Percentiles rank a stretch among this genome's conserved stretches.
Conservation (phyloP, 53 echinoderm and acorn worm species). For the Crossaster papposus region DNA sequence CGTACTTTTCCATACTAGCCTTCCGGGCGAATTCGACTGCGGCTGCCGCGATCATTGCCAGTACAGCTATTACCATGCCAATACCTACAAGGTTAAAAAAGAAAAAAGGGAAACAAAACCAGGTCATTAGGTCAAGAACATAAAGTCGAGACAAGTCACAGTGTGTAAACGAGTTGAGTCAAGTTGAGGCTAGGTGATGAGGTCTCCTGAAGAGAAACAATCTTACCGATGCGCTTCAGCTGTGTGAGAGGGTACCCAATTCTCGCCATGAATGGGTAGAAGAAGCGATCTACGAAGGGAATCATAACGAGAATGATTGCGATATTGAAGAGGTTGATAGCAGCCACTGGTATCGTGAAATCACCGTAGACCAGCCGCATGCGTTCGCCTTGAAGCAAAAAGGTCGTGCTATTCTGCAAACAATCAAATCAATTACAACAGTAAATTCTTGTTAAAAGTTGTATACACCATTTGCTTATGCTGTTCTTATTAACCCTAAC, state of each 20-base stretch:
- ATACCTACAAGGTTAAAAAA: slow-evolving; percentile 68
- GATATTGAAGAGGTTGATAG: slow-evolving; percentile 84
- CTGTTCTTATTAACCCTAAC: too few species aligned
- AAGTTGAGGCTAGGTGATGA: too few species aligned
- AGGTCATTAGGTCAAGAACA: too few species aligned
- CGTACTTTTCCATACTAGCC: slow-evolving; percentile 62
- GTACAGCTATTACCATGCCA: slow-evolving; percentile 85
- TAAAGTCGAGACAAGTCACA: too few species aligned
- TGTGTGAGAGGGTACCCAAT: slow-evolving; percentile 68
- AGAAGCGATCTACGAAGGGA: slow-evolving; percentile 80
- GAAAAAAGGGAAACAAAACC: neutral
- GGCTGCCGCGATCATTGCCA: slow-evolving; percentile 76
- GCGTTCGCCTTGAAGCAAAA: slow-evolving; percentile 86
- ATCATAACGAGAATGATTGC: slow-evolving; percentile 78
- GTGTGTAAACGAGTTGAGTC: too few species aligned
- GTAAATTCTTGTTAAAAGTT: neutral
- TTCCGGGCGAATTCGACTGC: slow-evolving; percentile 73
- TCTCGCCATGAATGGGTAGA: slow-evolving; percentile 78
- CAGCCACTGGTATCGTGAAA: slow-evolving; percentile 85
- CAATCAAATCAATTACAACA: neutral
- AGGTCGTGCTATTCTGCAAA: slow-evolving; percentile 85
- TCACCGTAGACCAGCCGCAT: slow-evolving; percentile 63
- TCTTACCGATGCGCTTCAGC: slow-evolving; percentile 87
- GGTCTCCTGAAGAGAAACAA: too few species aligned
- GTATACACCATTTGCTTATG: too few species aligned